Evolutionary conservation across 2,888 invertebrate species (phyloP), one percentile per base, ranked within the genome.

Genomic region (Cephus rjabovi): DNA sequence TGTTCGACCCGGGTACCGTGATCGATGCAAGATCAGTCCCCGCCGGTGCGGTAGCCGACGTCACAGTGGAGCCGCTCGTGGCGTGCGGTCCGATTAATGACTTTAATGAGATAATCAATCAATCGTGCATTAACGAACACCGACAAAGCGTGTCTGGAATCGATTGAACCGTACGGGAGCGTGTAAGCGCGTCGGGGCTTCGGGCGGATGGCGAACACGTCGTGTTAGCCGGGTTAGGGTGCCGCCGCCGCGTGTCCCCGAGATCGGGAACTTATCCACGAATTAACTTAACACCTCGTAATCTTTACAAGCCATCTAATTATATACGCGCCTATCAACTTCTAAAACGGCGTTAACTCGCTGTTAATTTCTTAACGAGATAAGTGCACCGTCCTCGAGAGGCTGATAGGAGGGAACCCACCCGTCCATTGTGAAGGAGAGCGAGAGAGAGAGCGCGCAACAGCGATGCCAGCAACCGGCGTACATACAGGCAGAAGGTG

Each of bases 321-420:
- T 86, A 86, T 81, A 82, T 81, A n/a, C 73, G 56, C 23, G 30
- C 73, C 73, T 73, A 69, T 35, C 69, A n/a, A 35, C 35, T 31
- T 40, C 69, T 71, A 71, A 79, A 56, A 73, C 40, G 76, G 81
- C 82, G 84, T 87, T 86, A 86, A 87, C 86, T 85, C 82, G 84
- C 77, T 83, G 83, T 87, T 86, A 86, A 87, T 86, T 87, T 84
- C 83, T 86, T 83, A 86, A 87, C 83, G 86, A 83, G 83, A 86
- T 84, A 71, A 71, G 23, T 35, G 79, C 73, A 34, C 31, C 74
- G 35, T 74, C 33, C 69, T n/a, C n/a, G 76, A 78, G 80, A 82
- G 73, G 37, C 37, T 15, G 37, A 37, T 4, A 4, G 37, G 37
- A 35, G 12, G 70, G 9, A 6, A 56, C 9, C 23, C 1, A 0